phyloP scores from a whole-genome alignment of 2,888 invertebrate species.

The Cheilosia soror region DNA sequence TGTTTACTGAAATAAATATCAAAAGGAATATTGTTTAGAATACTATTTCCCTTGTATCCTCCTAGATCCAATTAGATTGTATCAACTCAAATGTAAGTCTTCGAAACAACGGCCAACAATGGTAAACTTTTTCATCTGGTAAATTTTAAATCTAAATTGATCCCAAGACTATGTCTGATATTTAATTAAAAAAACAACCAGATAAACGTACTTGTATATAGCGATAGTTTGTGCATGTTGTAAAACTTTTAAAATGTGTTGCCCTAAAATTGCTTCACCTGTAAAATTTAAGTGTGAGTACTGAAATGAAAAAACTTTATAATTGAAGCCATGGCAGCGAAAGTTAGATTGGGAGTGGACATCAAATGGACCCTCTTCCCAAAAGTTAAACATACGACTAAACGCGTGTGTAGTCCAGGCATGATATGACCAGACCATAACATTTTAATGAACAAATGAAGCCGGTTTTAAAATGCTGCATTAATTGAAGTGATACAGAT shows the following conservation, averaged over 20 bases:
- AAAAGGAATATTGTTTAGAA: too few relatives aligned
- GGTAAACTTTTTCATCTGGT: neutral
- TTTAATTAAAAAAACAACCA: neutral
- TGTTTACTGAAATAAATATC: too few relatives aligned
- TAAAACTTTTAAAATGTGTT: neutral
- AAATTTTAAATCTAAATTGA: slow-evolving; percentile 5
- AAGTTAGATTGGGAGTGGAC: slow-evolving; percentile 2
- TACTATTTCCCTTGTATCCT: too few relatives aligned
- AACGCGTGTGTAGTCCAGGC: neutral
- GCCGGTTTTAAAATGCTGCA: neutral
- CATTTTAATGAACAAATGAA: neutral
- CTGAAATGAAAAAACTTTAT: neutral
- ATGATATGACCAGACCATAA: neutral
- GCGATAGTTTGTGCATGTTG: neutral
- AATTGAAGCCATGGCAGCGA: neutral
- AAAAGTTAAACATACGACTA: neutral
- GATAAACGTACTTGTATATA: neutral
- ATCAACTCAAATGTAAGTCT: too few relatives aligned
- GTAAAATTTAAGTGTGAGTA: neutral
- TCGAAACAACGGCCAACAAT: neutral
- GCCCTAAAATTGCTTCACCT: neutral
- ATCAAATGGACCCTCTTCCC: neutral
- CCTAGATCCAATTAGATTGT: too few relatives aligned
- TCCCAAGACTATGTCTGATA: slow-evolving; percentile 14
- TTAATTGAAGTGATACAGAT: neutral